Conservation (phyloP, 2,797 vertebrate genomes). For the Chromis chromis region DNA sequence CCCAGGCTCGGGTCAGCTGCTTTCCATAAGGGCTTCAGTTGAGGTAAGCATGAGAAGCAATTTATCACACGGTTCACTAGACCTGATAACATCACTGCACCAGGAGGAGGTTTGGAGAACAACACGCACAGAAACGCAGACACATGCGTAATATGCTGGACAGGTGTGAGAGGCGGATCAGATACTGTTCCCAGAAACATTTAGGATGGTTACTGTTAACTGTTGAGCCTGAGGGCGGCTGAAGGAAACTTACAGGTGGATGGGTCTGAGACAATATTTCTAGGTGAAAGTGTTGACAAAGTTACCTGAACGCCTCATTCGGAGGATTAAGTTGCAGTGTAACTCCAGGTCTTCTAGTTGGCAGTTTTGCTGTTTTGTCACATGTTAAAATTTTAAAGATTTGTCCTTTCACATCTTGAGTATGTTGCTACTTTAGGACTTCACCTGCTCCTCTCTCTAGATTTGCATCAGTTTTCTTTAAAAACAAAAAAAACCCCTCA, state of each 20-base stretch:
- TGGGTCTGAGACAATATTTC: slow-evolving; percentile 1
- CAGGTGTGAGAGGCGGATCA: slow-evolving; percentile 67
- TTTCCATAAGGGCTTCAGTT: slow-evolving; percentile 74
- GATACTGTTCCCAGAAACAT: slow-evolving; percentile 58
- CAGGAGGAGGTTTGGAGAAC: slow-evolving; percentile 31
- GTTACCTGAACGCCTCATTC: neutral
- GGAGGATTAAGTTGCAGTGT: no score
- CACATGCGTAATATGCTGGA: slow-evolving; percentile 34
- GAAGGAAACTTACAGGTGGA: slow-evolving; percentile 15
- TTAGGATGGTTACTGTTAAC: neutral
- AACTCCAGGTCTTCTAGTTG: neutral
- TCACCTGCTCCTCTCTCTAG: neutral
- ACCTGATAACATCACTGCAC: slow-evolving; percentile 76
- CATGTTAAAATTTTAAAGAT: no score
- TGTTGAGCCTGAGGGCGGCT: neutral
- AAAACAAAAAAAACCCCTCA: no score
- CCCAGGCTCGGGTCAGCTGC: slow-evolving; percentile 64
- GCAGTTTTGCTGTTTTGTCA: neutral
- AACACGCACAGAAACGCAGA: slow-evolving; percentile 31
- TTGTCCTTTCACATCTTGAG: neutral
- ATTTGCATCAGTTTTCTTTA: neutral
- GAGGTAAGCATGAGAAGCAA: slow-evolving; percentile 74
- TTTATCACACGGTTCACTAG: slow-evolving; percentile 64
- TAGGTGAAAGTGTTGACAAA: slow-evolving; percentile 6
- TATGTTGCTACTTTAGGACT: neutral